Evolutionary conservation across 2,888 invertebrate genomes (phyloP).

Genomic region (Formica aserva): DNA sequence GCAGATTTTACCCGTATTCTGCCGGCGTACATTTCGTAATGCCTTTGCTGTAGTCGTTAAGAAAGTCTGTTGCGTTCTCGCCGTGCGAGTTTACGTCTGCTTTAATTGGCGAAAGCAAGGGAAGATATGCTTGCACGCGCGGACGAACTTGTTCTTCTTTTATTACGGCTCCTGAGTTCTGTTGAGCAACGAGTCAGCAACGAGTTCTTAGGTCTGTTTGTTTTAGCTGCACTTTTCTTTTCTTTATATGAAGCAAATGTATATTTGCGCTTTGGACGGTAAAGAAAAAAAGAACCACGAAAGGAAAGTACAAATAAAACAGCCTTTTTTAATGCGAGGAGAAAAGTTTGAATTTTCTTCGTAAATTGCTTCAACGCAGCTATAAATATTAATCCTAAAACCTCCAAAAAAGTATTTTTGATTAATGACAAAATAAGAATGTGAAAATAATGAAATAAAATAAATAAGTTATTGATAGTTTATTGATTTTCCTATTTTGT

Average conservation of each 20-base stretch:
- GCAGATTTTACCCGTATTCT: not conserved
- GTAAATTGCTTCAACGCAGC: not conserved
- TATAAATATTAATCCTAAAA: not conserved
- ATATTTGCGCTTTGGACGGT: not conserved
- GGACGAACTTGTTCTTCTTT: not conserved
- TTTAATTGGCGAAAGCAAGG: not conserved
- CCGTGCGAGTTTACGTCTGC: not conserved
- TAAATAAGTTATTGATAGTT: not conserved
- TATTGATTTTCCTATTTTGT: not conserved
- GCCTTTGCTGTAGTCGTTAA: not conserved
- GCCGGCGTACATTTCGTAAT: not conserved
- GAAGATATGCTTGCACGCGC: not conserved
- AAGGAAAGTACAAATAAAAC: not conserved
- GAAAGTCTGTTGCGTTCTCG: not conserved
- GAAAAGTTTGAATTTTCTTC: conserved; percentile 14
- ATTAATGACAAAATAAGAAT: not conserved
- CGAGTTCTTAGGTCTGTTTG: conserved; percentile 22
- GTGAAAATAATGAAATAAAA: not conserved
- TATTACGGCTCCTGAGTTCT: not conserved
- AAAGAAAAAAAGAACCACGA: not conserved
- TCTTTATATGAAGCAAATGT: not conserved
- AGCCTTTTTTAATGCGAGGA: not conserved
- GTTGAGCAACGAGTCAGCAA: conserved; percentile 12
- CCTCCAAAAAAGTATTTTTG: not conserved
- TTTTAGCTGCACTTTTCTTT: conserved; percentile 16